These are phyloP conservation scores for Polyploca ridens DNA, from an alignment of 2,888 invertebrate species.

Conservation along the genomic window DNA sequence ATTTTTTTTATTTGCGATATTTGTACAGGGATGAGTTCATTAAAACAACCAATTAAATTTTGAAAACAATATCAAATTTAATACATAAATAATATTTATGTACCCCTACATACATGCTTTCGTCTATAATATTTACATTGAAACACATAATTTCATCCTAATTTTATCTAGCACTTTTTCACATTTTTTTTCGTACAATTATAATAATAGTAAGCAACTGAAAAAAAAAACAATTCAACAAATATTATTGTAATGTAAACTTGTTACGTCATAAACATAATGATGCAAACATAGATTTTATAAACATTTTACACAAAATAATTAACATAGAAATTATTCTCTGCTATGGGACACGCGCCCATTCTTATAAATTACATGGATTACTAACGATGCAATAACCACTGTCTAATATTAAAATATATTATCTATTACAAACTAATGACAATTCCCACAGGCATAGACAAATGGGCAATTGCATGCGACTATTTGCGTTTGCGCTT, in stretches of 20 bases:
- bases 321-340: constrained; percentile 63
- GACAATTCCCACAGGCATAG: constrained; percentile 45
- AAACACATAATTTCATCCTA: constrained; percentile 80
- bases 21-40: constrained; percentile 37
- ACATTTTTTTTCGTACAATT: constrained; percentile 68
- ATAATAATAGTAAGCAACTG: constrained; percentile 75
- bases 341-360: constrained; percentile 44
- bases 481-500: constrained; percentile 41
- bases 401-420: constrained; percentile 66
- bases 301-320: constrained; percentile 78
- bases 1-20: too few species aligned
- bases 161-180: constrained; percentile 66
- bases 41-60: constrained; percentile 77
- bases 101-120: constrained; percentile 82
- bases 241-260: constrained; percentile 48
- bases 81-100: constrained; percentile 84
- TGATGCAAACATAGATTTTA: constrained; percentile 68
- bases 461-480: constrained; percentile 38
- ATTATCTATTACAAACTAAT: constrained; percentile 63
- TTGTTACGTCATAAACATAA: constrained; percentile 63
- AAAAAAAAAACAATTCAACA: constrained; percentile 70
- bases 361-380: constrained; percentile 51
- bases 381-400: constrained; percentile 59
- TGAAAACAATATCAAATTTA: constrained; percentile 85
- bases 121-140: constrained; percentile 81